Conservation (phyloP, 2,888 invertebrate genomes). For the Meandrusa payeni region DNA sequence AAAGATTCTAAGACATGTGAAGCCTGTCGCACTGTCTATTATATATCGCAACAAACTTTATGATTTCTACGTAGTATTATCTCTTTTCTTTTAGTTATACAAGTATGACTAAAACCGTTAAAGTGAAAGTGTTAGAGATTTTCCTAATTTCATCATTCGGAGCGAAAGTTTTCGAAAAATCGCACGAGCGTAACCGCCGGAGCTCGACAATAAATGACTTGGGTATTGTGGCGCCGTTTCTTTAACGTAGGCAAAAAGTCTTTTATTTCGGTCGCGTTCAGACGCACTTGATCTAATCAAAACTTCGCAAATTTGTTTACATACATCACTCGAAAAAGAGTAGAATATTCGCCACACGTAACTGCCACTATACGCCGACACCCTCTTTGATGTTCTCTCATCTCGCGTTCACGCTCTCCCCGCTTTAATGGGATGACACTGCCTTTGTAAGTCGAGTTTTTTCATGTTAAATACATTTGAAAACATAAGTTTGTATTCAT, state of each 20-base stretch:
- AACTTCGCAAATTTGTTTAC: slow-evolving; percentile 75
- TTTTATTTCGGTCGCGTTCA: slow-evolving; percentile 59
- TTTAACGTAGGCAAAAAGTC: slow-evolving; percentile 30
- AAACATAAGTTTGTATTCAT: slow-evolving; percentile 54
- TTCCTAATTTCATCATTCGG: slow-evolving; percentile 23
- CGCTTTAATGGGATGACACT: slow-evolving; percentile 63
- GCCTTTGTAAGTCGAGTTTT: slow-evolving; percentile 57
- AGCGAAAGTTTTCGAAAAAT: slow-evolving; percentile 24
- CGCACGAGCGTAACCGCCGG: slow-evolving; percentile 27
- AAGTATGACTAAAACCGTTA: slow-evolving; percentile 11
- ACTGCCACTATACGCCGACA: slow-evolving; percentile 56
- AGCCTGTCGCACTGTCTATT: too few species aligned
- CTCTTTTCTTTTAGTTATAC: too few species aligned
- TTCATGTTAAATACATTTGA: slow-evolving; percentile 62
- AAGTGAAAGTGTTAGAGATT: slow-evolving; percentile 10
- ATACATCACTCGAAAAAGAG: slow-evolving; percentile 54
- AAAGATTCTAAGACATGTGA: too few species aligned
- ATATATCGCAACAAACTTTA: too few species aligned
- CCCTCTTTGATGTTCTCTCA: slow-evolving; percentile 73
- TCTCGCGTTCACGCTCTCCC: slow-evolving; percentile 46
- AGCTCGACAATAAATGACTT: slow-evolving; percentile 34
- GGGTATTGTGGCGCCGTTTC: slow-evolving; percentile 31
- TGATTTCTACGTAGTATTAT: too few species aligned
- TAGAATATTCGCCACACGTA: slow-evolving; percentile 70
- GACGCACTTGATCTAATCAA: slow-evolving; percentile 66